Evolutionary conservation across 2,113 vertebrate species (phyloP).

Genomic region (Microtus pennsylvanicus): DNA sequence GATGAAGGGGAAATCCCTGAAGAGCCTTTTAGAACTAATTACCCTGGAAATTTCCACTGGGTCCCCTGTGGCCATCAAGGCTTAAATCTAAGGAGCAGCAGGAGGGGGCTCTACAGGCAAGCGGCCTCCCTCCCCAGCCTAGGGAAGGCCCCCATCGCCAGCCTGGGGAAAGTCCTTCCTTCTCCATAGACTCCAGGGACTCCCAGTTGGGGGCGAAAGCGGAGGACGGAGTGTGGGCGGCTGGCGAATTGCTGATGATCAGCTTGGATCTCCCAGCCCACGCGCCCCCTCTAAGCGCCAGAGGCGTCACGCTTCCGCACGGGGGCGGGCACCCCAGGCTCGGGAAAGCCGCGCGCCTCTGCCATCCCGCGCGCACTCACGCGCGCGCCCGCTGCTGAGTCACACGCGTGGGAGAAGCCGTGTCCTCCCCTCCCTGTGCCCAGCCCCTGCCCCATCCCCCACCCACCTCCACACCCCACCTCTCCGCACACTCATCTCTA

Average conservation of each 20-base stretch:
- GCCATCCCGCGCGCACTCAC: neutral
- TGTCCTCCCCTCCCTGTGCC: fast-evolving
- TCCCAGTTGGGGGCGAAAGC: neutral
- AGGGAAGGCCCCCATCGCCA: neutral
- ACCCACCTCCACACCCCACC: neutral
- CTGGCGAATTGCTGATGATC: neutral
- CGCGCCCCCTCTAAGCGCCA: neutral
- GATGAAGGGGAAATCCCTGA: neutral
- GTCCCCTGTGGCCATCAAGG: neutral
- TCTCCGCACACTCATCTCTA: no score
- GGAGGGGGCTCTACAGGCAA: no score
- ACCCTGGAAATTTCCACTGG: neutral
- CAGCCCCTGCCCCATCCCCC: neutral
- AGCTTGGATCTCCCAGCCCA: slow-evolving; percentile 48
- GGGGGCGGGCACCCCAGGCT: neutral
- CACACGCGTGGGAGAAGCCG: neutral
- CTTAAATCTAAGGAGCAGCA: neutral
- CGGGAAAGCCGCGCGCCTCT: neutral
- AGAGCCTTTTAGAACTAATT: neutral
- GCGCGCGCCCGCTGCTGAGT: slow-evolving; percentile 60
- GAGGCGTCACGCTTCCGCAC: neutral
- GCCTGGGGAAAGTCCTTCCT: slow-evolving; percentile 41
- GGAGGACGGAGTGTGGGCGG: slow-evolving; percentile 35
- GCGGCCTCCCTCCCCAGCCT: neutral
- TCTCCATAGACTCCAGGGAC: neutral